Percentiles rank a stretch among this genome's conserved stretches.
Conservation (phyloP, 2,113 vertebrate genomes). For the Rhineura floridana region DNA sequence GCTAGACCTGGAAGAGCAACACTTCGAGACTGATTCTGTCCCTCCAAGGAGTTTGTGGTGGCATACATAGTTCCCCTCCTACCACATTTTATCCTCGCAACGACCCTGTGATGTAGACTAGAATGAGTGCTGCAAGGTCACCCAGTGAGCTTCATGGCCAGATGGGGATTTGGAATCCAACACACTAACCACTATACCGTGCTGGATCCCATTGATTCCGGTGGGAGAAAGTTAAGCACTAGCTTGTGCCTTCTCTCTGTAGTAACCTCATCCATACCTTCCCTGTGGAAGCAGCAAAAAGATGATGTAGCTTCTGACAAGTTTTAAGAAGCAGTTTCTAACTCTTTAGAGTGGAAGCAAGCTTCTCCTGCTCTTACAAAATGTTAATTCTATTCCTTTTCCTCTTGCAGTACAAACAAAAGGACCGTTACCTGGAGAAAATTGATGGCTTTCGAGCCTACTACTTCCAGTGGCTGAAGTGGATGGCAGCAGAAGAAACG, state of each 20-base stretch:
- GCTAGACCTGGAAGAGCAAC: no score
- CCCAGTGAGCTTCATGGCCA: no score
- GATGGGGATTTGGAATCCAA: no score
- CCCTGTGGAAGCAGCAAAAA: not conserved
- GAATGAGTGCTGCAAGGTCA: no score
- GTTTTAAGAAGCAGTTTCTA: not conserved
- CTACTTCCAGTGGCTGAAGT: constrained; percentile 89
- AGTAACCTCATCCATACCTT: not conserved
- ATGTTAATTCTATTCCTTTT: constrained; percentile 28
- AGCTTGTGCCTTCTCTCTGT: not conserved
- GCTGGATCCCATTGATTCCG: not conserved
- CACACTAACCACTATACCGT: not conserved
- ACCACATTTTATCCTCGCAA: no score
- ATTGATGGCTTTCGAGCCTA: constrained; percentile 93
- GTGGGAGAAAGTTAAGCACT: not conserved
- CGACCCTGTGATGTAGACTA: no score
- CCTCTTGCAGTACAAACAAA: constrained; percentile 84
- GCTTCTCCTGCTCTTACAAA: not conserved
- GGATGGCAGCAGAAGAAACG: constrained; percentile 82
- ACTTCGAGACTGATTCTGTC: no score
- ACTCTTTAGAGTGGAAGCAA: not conserved
- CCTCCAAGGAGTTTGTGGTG: no score
- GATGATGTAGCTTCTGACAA: not conserved
- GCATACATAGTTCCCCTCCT: no score
- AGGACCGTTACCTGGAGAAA: constrained; percentile 89